Evolutionary conservation across 2,113 vertebrate genomes (phyloP), one percentile per base, ranked within the genome.

Genomic region (Lanius collurio): DNA sequence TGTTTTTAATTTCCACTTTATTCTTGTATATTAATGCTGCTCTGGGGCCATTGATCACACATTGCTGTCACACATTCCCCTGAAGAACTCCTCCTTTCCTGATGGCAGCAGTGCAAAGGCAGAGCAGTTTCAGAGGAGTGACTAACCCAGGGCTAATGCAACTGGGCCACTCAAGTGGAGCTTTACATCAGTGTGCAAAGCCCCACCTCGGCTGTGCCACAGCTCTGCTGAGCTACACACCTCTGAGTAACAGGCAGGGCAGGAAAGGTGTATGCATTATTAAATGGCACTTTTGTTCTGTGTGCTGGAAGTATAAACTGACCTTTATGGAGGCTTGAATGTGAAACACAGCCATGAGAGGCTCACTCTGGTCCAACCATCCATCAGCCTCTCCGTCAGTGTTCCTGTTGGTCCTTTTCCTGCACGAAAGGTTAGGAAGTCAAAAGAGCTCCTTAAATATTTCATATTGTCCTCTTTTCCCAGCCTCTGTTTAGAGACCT

Each of bases 1-100:
- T 90, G 82, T 6, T 87, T 92, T 74, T 87, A 74, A 96, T 95
- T 90, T 37, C 92, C 87, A 88, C 79, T 94, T 86, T 26, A 71
- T 86, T 90, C 83, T 31, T 71, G 24, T 55, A 1, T n/a, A 9
- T 94, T 74, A 78, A 62, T 67, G 11, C 22, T 27, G 1, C 52
- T 52, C 31, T 4, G 19, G 86, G 79, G 69, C 27, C 31, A 41
- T 3, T 9, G 23, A 73, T 76, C 15, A 11, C 69, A 35, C 33
- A 0, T 9, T 62, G 41, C 55, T 65, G 82, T 50, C 50, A 31
- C 73, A 16, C 13, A 4, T 13, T 3, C n/a, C 26, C 41, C 16
- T 15, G 35, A 41, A 49, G 67, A 47, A 35, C 41, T 21, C 4
- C 13, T 73, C 68, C 80, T 44, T 69, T 68, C 63, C 55, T 57